These are phyloP conservation scores for Aphis craccivora DNA, from an alignment of 1,140 invertebrate genomes.

Conservation along the genomic window DNA sequence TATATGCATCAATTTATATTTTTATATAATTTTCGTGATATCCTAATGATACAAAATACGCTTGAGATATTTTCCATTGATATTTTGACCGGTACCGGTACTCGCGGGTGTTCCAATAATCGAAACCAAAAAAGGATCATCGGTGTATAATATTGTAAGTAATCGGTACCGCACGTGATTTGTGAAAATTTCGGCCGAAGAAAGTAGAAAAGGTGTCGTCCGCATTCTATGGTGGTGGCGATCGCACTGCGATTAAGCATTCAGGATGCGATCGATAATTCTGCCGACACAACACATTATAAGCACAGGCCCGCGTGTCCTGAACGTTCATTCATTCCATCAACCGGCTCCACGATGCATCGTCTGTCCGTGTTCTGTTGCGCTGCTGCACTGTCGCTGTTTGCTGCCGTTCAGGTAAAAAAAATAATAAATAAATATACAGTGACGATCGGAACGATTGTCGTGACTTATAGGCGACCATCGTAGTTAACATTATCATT, in stretches of 20 bases:
- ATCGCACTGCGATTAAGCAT: constrained; percentile 22
- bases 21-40: too few relatives aligned
- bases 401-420: constrained; percentile 38
- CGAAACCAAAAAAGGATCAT: constrained; percentile 30
- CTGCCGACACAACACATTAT: not conserved
- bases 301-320: not conserved
- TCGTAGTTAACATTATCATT: not conserved
- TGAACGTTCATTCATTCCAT: not conserved
- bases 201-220: constrained; percentile 48
- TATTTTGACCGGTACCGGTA: not conserved
- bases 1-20: too few relatives aligned
- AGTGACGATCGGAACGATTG: not conserved
- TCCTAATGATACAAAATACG: too few relatives aligned
- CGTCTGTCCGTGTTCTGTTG: constrained; percentile 34
- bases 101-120: not conserved
- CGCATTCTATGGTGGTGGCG: not conserved
- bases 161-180: constrained; percentile 42
- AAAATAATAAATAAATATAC: too few relatives aligned
- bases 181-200: constrained; percentile 27
- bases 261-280: constrained; percentile 31
- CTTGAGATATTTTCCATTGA: not conserved
- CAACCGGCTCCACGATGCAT: constrained; percentile 11
- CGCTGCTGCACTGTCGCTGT: constrained; percentile 24
- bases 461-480: not conserved
- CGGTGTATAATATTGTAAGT: not conserved